Conservation (phyloP, 2,888 invertebrate genomes). For the Lypha dubia region DNA sequence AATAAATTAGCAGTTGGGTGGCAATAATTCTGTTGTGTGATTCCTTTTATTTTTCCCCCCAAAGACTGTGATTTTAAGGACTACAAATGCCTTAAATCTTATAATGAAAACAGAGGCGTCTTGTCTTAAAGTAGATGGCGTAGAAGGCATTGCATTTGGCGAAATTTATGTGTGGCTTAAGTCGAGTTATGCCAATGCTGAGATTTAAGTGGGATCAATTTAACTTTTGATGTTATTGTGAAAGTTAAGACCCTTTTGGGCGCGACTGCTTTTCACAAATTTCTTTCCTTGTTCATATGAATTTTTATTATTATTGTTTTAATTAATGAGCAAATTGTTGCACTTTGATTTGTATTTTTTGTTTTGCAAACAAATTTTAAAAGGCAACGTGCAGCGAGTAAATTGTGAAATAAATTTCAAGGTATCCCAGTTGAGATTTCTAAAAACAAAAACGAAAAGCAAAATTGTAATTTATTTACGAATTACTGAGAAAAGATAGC, state of each 20-base stretch:
- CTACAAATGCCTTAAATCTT: constrained; percentile 21
- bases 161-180: background rate
- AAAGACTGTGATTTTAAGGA: constrained; percentile 43
- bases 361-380: constrained; percentile 44
- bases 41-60: constrained; percentile 27
- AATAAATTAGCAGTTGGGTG: constrained; percentile 68
- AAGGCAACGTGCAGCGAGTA: constrained; percentile 22
- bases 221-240: no score
- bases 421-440: background rate
- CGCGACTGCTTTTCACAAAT: background rate
- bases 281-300: constrained; percentile 10
- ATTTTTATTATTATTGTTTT: constrained; percentile 56
- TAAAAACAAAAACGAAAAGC: background rate
- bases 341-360: constrained; percentile 67
- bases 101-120: constrained; percentile 15
- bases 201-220: no score
- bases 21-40: constrained; percentile 46
- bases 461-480: background rate
- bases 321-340: constrained; percentile 72
- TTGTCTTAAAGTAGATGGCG: background rate
- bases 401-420: background rate
- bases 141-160: background rate
- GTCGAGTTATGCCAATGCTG: no score
- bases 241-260: background rate
- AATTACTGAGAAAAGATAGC: no score